phyloP scores from a whole-genome alignment of 2,113 vertebrate species.

The Morone saxatilis region DNA sequence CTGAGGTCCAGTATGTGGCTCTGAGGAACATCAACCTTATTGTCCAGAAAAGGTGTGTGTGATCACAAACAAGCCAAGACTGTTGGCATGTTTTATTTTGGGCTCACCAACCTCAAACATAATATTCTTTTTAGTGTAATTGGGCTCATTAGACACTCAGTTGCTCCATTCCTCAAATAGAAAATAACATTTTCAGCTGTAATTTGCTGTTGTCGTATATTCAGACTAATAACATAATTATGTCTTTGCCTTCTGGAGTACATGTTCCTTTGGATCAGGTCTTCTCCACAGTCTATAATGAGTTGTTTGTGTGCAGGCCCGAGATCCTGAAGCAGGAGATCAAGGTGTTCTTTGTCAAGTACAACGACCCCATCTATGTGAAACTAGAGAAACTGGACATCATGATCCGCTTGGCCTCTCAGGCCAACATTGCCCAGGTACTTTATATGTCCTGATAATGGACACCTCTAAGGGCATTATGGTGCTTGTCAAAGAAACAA shows the following conservation, averaged over 20 bases:
- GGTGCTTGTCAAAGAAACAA: too few species aligned
- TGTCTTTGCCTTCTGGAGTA: background rate
- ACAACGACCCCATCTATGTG: slow-evolving; percentile 99
- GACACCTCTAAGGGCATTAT: too few species aligned
- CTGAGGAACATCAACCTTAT: slow-evolving; percentile 99
- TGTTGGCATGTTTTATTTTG: background rate
- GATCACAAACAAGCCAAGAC: background rate
- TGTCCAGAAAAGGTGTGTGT: slow-evolving; percentile 94
- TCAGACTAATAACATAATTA: background rate
- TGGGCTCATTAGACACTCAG: too few species aligned
- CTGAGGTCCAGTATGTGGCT: slow-evolving; percentile 98
- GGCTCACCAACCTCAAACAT: too few species aligned
- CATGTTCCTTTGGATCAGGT: background rate
- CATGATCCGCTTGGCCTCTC: slow-evolving; percentile 98
- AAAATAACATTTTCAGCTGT: background rate
- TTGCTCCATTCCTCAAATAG: background rate
- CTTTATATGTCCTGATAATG: background rate
- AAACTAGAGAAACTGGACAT: slow-evolving; percentile 99
- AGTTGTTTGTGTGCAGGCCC: slow-evolving; percentile 83
- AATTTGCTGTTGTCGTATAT: background rate
- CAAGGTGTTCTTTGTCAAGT: slow-evolving; percentile 99
- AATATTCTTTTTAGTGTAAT: too few species aligned
- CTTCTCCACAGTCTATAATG: background rate
- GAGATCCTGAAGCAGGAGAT: slow-evolving; percentile 99
- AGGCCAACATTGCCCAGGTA: slow-evolving; percentile 99